phyloP scores from a whole-genome alignment of 1,140 invertebrate genomes.

The Drosophila cardini region DNA sequence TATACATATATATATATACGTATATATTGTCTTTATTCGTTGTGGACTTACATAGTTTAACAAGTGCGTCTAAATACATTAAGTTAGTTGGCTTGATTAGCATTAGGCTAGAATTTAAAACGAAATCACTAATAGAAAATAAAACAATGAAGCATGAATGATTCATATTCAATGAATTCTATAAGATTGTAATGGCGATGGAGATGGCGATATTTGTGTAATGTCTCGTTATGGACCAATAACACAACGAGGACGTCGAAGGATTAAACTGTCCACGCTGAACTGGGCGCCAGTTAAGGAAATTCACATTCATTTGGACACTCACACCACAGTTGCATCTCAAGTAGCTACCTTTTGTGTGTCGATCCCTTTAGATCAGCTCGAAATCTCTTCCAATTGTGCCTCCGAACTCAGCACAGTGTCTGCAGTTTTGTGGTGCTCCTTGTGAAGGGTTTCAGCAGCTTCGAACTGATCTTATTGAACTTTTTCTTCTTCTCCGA shows the following conservation, averaged over 20 bases:
- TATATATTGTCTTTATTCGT: constrained; percentile 80
- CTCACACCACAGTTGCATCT: constrained; percentile 15
- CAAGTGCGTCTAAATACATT: constrained; percentile 79
- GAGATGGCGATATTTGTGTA: constrained; percentile 6
- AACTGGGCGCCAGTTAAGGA: constrained; percentile 37
- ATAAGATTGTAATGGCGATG: constrained; percentile 16
- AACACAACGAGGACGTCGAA: neutral
- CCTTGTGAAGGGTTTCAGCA: constrained; percentile 72
- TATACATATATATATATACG: neutral
- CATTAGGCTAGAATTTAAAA: constrained; percentile 50
- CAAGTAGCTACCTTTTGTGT: constrained; percentile 7
- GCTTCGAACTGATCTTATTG: constrained; percentile 63
- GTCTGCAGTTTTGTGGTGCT: constrained; percentile 72
- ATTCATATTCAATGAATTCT: too few relatives aligned
- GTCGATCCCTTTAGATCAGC: neutral
- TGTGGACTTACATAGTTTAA: constrained; percentile 80
- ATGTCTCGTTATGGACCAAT: constrained; percentile 1
- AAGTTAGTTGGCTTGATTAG: constrained; percentile 75
- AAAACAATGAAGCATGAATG: constrained; percentile 34
- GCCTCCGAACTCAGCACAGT: constrained; percentile 34
- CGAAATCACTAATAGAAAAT: constrained; percentile 62
- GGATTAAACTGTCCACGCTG: neutral
- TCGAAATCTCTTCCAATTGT: neutral
- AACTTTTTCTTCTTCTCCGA: constrained; percentile 77
- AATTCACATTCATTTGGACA: constrained; percentile 43